These are phyloP conservation scores for Eurois occulta DNA, from an alignment of 2,888 invertebrate species.

Conservation along the genomic window DNA sequence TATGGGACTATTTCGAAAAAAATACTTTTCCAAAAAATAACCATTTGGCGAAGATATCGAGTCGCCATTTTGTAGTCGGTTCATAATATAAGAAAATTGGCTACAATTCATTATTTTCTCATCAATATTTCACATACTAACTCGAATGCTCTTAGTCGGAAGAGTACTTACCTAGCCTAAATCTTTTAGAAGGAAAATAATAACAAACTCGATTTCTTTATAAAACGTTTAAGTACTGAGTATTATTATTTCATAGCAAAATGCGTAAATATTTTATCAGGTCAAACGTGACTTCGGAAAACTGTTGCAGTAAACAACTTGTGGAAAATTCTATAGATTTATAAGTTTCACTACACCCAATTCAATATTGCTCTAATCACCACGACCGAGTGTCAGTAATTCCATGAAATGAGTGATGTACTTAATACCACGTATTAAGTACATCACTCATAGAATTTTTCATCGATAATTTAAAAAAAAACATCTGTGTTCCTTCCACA, in stretches of 20 bases:
- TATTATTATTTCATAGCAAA: not conserved
- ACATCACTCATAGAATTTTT: too few relatives aligned
- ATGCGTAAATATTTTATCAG: slow-evolving; percentile 13
- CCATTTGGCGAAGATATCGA: not conserved
- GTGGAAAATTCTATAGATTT: not conserved
- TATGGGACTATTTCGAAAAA: not conserved
- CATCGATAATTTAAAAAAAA: too few relatives aligned
- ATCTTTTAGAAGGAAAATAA: not conserved
- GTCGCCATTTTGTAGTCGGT: not conserved
- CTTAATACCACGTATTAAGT: too few relatives aligned
- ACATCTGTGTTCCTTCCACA: too few relatives aligned
- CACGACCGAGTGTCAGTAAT: not conserved
- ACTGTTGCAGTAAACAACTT: not conserved
- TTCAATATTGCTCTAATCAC: not conserved
- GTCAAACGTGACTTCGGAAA: slow-evolving; percentile 11
- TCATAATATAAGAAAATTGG: not conserved
- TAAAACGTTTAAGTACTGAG: not conserved
- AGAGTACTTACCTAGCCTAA: not conserved
- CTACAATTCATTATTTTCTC: not conserved
- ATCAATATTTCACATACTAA: not conserved
- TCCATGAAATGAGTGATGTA: not conserved
- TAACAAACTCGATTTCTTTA: not conserved
- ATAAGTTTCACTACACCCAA: not conserved
- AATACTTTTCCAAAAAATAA: not conserved
- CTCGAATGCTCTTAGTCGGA: not conserved